A percentile compares a stretch with the other conserved stretches of the same genome.
Evolutionary conservation across 2,888 invertebrate genomes (phyloP).

Genomic region (Aporophyla nigra): DNA sequence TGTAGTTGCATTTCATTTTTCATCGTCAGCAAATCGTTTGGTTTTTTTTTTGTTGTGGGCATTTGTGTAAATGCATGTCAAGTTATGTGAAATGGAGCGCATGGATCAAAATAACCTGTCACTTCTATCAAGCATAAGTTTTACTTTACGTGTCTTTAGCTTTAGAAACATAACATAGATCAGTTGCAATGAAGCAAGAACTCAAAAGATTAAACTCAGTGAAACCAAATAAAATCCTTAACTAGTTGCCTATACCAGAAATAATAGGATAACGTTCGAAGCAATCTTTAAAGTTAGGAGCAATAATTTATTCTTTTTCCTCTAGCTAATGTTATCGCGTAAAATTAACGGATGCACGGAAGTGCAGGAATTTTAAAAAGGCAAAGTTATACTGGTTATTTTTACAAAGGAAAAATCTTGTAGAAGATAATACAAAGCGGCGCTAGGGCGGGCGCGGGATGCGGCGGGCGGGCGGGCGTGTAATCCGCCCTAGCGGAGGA

Average conservation of each 20-base stretch:
- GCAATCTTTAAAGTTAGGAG: not conserved
- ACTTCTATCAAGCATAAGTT: not conserved
- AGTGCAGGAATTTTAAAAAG: conserved; percentile 51
- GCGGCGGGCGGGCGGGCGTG: conserved; percentile 65
- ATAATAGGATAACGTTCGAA: not conserved
- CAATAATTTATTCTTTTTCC: conserved; percentile 15
- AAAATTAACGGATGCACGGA: conserved; percentile 54
- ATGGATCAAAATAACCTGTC: not conserved
- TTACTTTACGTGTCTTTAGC: not conserved
- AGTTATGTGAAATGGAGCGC: not conserved
- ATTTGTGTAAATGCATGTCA: not conserved
- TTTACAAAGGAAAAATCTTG: conserved; percentile 71
- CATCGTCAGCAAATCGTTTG: not conserved
- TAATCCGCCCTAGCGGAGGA: conserved; percentile 74
- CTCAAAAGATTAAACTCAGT: not conserved
- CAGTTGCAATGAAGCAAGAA: not conserved
- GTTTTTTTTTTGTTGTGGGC: not conserved
- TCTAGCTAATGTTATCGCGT: conserved; percentile 40
- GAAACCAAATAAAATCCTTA: too few relatives aligned
- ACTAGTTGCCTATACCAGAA: not conserved
- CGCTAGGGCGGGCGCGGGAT: conserved; percentile 68
- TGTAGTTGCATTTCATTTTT: not conserved
- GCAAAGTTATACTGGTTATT: conserved; percentile 50
- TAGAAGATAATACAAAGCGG: conserved; percentile 81
- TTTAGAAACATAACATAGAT: too few relatives aligned